Conservation (phyloP, 2,797 vertebrate genomes). For the Oreonectes daqikongensis region DNA sequence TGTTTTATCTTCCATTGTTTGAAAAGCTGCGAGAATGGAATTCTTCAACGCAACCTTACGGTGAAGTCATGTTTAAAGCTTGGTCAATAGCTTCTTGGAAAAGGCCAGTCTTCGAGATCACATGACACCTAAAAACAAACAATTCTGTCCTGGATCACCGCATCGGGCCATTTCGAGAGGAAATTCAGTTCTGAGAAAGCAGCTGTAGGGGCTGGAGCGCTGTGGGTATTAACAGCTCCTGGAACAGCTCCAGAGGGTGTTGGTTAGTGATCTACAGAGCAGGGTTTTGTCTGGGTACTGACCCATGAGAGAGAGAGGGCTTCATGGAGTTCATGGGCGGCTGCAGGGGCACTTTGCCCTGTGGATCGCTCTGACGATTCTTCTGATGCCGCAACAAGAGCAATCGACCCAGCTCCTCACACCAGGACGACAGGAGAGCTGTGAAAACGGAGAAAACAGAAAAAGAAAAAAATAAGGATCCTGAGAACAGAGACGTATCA, state of each 20-base stretch:
- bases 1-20: constrained; percentile 30
- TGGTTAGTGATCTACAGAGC: constrained; percentile 6
- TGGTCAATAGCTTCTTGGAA: constrained; percentile 41
- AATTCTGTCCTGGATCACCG: constrained; percentile 28
- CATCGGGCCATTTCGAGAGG: not conserved
- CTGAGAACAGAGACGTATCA: not conserved
- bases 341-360: constrained; percentile 97
- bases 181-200: constrained; percentile 31
- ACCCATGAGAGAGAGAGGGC: constrained; percentile 97
- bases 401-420: constrained; percentile 97
- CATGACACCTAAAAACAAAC: constrained; percentile 32
- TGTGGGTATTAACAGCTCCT: constrained; percentile 17
- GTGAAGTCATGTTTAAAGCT: constrained; percentile 50
- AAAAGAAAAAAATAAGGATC: constrained; percentile 35
- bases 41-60: constrained; percentile 27
- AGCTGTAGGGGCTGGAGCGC: not conserved
- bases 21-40: constrained; percentile 5
- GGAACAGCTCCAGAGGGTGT: constrained; percentile 1
- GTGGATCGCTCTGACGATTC: constrained; percentile 95
- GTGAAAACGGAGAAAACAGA: constrained; percentile 38
- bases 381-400: constrained; percentile 99
- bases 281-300: constrained; percentile 65
- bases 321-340: constrained; percentile 99
- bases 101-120: constrained; percentile 27
- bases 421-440: constrained; percentile 99